Evolutionary conservation across 2,113 vertebrate genomes (phyloP).

Genomic region (Labeo rohita): DNA sequence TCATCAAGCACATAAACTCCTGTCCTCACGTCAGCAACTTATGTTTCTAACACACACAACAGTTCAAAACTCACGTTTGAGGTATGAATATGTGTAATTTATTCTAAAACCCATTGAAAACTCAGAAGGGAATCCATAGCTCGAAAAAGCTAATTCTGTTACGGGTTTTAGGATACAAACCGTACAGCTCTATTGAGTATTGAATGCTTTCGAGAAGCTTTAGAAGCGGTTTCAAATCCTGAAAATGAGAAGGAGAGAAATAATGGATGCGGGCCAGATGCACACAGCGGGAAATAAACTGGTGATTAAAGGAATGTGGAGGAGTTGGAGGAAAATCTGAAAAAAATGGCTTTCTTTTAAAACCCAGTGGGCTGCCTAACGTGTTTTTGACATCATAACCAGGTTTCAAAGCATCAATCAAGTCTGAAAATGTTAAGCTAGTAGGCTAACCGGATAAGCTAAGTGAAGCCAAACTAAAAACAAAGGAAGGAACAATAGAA

Average conservation of each 20-base stretch:
- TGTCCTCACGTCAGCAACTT: neutral
- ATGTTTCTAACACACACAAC: neutral
- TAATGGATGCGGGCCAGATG: constrained; percentile 19
- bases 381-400: neutral
- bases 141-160: neutral
- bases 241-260: constrained; percentile 18
- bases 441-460: neutral
- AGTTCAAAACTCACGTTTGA: neutral
- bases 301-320: constrained; percentile 26
- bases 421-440: neutral
- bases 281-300: constrained; percentile 9
- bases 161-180: constrained; percentile 1
- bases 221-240: constrained; percentile 10
- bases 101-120: neutral
- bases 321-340: neutral
- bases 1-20: neutral
- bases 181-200: neutral
- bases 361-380: neutral
- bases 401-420: neutral
- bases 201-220: constrained; percentile 11
- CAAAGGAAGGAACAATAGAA: neutral
- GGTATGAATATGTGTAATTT: neutral
- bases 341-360: neutral
- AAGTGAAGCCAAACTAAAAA: neutral
- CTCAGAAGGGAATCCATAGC: neutral